phyloP scores from a whole-genome alignment of 2,113 vertebrate genomes.

The Tautogolabrus adspersus region DNA sequence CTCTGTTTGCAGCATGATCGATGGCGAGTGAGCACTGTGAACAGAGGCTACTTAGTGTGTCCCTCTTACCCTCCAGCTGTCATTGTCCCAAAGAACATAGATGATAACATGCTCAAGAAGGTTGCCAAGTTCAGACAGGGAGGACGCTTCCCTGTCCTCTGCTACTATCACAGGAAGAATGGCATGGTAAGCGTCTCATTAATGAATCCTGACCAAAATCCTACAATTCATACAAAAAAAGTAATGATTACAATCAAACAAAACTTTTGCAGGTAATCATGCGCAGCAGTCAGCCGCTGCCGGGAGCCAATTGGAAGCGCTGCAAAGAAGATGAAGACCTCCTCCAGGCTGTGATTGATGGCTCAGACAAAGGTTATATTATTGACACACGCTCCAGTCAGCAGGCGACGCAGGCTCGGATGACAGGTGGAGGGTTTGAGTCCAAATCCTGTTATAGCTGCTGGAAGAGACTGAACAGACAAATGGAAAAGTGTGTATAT shows the following conservation, averaged over 20 bases:
- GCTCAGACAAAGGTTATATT: constrained; percentile 81
- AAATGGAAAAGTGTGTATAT: constrained; percentile 85
- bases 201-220: background rate
- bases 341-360: constrained; percentile 66
- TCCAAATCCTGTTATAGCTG: constrained; percentile 82
- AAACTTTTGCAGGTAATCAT: constrained; percentile 82
- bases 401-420: constrained; percentile 86
- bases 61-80: constrained; percentile 81
- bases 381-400: constrained; percentile 86
- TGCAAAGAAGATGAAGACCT: constrained; percentile 86
- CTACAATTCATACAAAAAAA: background rate
- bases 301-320: constrained; percentile 85
- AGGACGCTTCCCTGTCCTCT: constrained; percentile 87
- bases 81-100: constrained; percentile 81
- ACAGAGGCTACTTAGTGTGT: constrained; percentile 84
- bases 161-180: constrained; percentile 84
- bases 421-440: constrained; percentile 86
- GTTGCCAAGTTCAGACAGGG: constrained; percentile 87
- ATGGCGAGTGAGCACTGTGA: constrained; percentile 87
- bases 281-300: constrained; percentile 87
- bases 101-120: constrained; percentile 73
- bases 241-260: background rate
- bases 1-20: constrained; percentile 76
- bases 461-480: constrained; percentile 87
- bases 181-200: constrained; percentile 79